Percentiles rank a stretch among this genome's conserved stretches.
Conservation (phyloP, 2,113 vertebrate species). For the Pholis gunnellus region DNA sequence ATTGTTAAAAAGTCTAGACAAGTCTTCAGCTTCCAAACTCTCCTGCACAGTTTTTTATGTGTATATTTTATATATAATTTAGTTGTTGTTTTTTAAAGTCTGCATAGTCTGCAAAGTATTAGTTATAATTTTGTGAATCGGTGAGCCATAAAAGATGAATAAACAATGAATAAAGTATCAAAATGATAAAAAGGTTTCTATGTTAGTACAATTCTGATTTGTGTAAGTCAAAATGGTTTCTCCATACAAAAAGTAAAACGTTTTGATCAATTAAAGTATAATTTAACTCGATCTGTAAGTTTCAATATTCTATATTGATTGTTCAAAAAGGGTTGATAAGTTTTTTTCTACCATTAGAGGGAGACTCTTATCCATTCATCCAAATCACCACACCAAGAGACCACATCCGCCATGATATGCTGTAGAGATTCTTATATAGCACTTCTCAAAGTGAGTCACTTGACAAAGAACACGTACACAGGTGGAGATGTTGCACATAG, state of each 20-base stretch:
- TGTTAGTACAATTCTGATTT: not conserved
- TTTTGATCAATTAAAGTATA: not conserved
- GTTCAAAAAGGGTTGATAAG: not conserved
- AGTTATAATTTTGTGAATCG: not conserved
- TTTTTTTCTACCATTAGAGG: conserved; percentile 6
- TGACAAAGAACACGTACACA: not conserved
- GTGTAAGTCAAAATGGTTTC: not conserved
- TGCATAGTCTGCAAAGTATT: not conserved
- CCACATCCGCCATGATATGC: too few species aligned
- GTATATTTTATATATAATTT: not conserved
- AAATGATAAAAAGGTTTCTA: not conserved
- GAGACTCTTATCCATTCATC: not conserved
- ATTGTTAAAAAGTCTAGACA: not conserved
- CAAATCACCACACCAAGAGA: too few species aligned
- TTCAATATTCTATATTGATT: not conserved
- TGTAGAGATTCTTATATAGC: too few species aligned
- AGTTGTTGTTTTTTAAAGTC: not conserved
- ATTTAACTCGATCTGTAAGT: not conserved
- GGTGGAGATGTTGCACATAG: not conserved
- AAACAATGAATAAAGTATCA: not conserved
- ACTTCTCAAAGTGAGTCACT: too few species aligned
- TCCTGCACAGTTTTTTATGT: not conserved
- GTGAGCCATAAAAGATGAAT: not conserved
- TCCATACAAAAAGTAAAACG: not conserved
- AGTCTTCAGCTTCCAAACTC: not conserved